These are phyloP conservation scores for Malurus leucopterus DNA, from an alignment of 2,797 vertebrate species.

Conservation along the genomic window DNA sequence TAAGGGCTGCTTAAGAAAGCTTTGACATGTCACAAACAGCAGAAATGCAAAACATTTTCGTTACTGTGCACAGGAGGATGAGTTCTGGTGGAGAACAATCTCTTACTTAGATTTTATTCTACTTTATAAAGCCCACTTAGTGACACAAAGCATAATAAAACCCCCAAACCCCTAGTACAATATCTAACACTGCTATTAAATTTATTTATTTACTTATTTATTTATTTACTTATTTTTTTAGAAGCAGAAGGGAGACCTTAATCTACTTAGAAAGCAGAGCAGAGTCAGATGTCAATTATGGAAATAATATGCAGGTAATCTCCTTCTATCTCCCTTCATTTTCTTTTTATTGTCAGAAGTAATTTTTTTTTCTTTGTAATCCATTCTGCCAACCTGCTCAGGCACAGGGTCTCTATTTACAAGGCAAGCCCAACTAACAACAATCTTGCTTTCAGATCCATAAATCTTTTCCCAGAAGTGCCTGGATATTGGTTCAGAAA, in stretches of 20 bases:
- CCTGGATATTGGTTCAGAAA: conserved; percentile 6
- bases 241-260: not conserved
- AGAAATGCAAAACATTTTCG: not conserved
- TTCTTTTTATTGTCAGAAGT: not conserved
- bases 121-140: not conserved
- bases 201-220: too few species aligned
- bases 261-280: conserved; percentile 12
- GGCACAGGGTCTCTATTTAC: conserved; percentile 22
- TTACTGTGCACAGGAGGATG: not conserved
- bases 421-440: conserved; percentile 22
- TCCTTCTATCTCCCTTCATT: not conserved
- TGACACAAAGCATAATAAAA: not conserved
- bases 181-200: not conserved
- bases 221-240: not conserved
- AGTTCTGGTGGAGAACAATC: not conserved
- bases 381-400: conserved; percentile 1
- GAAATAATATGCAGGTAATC: conserved; percentile 16
- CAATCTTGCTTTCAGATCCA: not conserved
- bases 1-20: not conserved
- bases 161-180: not conserved
- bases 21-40: not conserved
- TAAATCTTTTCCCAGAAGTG: conserved; percentile 10
- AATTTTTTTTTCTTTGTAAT: conserved; percentile 36
- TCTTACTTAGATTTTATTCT: not conserved
- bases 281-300: conserved; percentile 15